A percentile compares a stretch with the other conserved stretches of the same genome.
These are phyloP conservation scores for Ianthella basta DNA, from an alignment of 37 sponge, comb jelly and placozoan species.

Conservation along the genomic window DNA sequence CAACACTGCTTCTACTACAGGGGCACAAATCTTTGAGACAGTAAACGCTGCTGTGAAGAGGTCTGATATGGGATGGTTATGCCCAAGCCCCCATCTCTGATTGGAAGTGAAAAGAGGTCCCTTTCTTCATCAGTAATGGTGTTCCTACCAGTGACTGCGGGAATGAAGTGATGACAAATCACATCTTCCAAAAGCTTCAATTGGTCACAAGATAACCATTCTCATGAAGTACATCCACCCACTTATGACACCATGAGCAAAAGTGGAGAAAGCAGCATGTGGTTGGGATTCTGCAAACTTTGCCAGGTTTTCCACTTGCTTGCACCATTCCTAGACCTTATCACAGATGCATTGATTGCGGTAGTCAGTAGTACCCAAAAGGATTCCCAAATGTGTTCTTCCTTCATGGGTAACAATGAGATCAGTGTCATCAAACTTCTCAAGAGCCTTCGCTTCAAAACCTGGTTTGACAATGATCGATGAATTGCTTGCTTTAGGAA, in stretches of 20 bases:
- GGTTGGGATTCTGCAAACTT: conserved; percentile 2
- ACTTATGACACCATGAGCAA: neutral
- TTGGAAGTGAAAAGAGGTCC: neutral
- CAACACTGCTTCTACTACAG: neutral
- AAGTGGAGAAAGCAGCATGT: neutral
- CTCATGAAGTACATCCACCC: too few species aligned
- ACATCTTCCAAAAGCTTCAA: neutral
- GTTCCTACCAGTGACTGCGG: neutral
- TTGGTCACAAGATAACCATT: neutral
- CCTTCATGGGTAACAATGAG: neutral
- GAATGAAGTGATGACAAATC: neutral
- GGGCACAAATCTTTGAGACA: neutral
- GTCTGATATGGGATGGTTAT: neutral
- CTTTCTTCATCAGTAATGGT: neutral
- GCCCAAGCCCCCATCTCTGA: neutral
- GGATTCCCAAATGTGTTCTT: neutral
- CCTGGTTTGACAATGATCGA: neutral
- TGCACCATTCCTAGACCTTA: neutral
- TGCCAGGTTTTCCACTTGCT: neutral
- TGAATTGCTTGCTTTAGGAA: neutral
- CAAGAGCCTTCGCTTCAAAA: neutral
- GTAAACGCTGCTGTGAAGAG: neutral
- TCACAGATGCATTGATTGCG: neutral
- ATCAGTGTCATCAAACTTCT: neutral
- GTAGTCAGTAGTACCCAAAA: neutral